A percentile compares a stretch with the other conserved stretches of the same genome.
Evolutionary conservation across 2,797 vertebrate species (phyloP).

Genomic region (Coendou prehensilis): DNA sequence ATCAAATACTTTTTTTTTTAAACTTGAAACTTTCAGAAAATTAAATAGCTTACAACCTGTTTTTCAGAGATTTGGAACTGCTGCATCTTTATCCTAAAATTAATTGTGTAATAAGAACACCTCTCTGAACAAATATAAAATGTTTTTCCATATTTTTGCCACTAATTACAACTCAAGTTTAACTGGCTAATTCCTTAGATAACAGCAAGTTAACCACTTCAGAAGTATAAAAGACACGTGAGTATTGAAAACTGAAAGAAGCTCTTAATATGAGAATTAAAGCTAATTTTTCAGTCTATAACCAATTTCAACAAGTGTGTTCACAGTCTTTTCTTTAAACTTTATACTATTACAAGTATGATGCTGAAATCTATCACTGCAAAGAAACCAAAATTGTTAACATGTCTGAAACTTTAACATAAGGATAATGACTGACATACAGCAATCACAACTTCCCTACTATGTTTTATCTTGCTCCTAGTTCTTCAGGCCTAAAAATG

Average conservation of each 20-base stretch:
- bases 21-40: background rate
- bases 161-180: constrained; percentile 43
- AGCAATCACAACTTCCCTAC: background rate
- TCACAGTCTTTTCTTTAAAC: background rate
- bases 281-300: constrained; percentile 3
- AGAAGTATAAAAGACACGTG: background rate
- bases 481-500: constrained; percentile 6
- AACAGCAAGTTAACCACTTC: background rate
- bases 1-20: background rate
- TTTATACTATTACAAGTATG: background rate
- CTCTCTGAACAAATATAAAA: constrained; percentile 49
- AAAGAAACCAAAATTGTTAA: background rate
- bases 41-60: background rate
- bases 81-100: background rate
- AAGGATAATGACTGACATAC: background rate
- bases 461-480: background rate
- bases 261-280: background rate
- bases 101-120: constrained; percentile 27
- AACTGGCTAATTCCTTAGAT: constrained; percentile 33
- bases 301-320: constrained; percentile 3
- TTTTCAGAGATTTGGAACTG: constrained; percentile 46
- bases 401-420: background rate
- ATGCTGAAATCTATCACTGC: background rate
- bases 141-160: background rate
- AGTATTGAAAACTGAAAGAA: background rate